Conservation (phyloP, 2,113 vertebrate genomes). For the Chaenogobius annularis region DNA sequence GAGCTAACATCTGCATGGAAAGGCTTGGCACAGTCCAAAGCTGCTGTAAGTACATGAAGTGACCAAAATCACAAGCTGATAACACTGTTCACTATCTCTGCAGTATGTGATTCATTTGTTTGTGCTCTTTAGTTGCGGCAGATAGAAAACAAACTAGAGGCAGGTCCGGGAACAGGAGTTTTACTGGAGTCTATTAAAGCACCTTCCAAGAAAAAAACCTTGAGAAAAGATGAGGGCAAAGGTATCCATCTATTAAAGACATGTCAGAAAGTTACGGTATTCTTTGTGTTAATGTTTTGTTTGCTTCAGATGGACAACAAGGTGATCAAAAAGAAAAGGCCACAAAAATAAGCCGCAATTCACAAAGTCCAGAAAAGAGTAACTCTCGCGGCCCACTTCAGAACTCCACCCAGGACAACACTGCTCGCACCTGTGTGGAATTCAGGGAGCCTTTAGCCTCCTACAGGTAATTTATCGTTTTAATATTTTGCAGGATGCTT, state of each 20-base stretch:
- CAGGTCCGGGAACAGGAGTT: constrained; percentile 80
- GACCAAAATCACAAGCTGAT: neutral
- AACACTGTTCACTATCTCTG: neutral
- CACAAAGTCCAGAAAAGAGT: constrained; percentile 82
- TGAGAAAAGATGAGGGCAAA: constrained; percentile 80
- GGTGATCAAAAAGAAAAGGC: constrained; percentile 61
- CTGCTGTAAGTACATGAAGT: constrained; percentile 86
- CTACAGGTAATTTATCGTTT: constrained; percentile 77
- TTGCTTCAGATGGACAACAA: constrained; percentile 68
- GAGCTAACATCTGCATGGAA: constrained; percentile 84
- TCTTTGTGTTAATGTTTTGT: neutral
- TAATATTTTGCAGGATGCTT: neutral
- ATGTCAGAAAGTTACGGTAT: neutral
- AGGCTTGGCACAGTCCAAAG: constrained; percentile 86
- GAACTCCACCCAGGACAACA: constrained; percentile 89
- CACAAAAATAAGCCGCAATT: constrained; percentile 70
- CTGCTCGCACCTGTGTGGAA: constrained; percentile 83
- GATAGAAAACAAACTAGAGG: constrained; percentile 91
- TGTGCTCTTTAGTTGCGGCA: constrained; percentile 82
- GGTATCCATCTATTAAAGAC: constrained; percentile 63
- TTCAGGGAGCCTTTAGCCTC: constrained; percentile 87
- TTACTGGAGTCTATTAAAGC: constrained; percentile 85
- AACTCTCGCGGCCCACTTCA: constrained; percentile 88
- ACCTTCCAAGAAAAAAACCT: constrained; percentile 81
- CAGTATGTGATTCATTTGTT: neutral